Percentiles rank a stretch among this genome's conserved stretches.
These are phyloP conservation scores for Pipra filicauda DNA, from an alignment of 2,113 vertebrate genomes.

Conservation along the genomic window DNA sequence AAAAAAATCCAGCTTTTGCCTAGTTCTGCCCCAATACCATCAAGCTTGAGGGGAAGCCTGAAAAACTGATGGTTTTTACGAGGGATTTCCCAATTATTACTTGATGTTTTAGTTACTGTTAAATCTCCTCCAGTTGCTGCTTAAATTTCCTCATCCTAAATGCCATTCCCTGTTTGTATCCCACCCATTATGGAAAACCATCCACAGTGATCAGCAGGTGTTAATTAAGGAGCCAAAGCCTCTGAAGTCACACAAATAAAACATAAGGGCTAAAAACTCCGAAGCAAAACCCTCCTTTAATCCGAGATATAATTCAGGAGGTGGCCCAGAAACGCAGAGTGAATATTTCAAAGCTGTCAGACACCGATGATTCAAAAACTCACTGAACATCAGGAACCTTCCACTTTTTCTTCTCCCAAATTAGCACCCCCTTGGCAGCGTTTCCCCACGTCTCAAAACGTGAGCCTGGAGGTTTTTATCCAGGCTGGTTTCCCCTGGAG, in stretches of 20 bases:
- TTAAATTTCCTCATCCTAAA: background rate
- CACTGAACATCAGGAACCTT: background rate
- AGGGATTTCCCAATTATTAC: background rate
- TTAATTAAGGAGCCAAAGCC: background rate
- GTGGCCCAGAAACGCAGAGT: background rate
- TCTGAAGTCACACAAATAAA: background rate
- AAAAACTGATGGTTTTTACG: rapidly evolving
- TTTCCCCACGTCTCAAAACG: background rate
- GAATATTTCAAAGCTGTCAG: background rate
- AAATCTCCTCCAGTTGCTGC: background rate
- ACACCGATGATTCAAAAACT: background rate
- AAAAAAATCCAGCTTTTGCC: background rate
- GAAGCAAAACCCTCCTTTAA: background rate
- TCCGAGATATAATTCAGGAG: background rate
- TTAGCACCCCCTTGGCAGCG: background rate
- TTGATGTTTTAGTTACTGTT: background rate
- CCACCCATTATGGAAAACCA: background rate
- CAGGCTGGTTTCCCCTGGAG: background rate
- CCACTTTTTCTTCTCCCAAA: background rate
- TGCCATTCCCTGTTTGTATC: background rate
- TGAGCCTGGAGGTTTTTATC: background rate
- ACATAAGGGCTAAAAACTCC: background rate
- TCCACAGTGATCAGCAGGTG: background rate
- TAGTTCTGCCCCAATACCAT: background rate
- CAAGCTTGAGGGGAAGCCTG: background rate